phyloP scores from a whole-genome alignment of 2,888 invertebrate species.

The Dolomedes plantarius region DNA sequence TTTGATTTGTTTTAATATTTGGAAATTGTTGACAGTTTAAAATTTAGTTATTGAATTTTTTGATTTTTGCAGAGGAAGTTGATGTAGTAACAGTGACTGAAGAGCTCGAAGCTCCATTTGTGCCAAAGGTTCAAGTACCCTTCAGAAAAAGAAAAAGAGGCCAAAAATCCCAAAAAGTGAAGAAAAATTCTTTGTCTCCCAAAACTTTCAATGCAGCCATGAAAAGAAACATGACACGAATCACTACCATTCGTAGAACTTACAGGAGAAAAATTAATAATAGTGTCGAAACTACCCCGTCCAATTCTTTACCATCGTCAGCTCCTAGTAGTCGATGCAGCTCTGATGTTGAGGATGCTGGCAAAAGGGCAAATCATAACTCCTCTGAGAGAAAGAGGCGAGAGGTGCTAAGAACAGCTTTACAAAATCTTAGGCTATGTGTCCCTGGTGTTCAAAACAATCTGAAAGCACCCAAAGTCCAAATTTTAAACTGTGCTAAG shows the following conservation, averaged over 20 bases:
- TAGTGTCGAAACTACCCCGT: constrained; percentile 31
- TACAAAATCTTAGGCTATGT: background rate
- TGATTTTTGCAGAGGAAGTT: constrained; percentile 15
- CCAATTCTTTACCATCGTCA: background rate
- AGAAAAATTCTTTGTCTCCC: no score
- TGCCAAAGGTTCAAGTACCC: no score
- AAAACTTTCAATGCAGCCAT: no score
- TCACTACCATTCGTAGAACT: background rate
- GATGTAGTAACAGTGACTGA: background rate
- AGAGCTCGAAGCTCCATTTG: no score
- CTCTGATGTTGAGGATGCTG: background rate
- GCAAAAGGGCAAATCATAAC: constrained; percentile 8
- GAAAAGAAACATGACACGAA: no score
- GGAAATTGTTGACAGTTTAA: background rate
- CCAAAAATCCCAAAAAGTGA: no score
- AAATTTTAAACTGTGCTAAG: background rate
- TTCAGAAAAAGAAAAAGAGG: no score
- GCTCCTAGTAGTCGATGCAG: background rate
- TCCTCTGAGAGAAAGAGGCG: constrained; percentile 6
- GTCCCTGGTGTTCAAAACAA: background rate
- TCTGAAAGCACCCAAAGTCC: background rate
- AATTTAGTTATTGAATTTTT: no score
- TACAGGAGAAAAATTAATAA: background rate
- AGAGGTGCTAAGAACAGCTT: background rate
- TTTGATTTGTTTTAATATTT: no score